Percentiles rank a stretch among this genome's conserved stretches.
Conservation (phyloP, 2,797 vertebrate genomes). For the Pangasius krempfi region DNA sequence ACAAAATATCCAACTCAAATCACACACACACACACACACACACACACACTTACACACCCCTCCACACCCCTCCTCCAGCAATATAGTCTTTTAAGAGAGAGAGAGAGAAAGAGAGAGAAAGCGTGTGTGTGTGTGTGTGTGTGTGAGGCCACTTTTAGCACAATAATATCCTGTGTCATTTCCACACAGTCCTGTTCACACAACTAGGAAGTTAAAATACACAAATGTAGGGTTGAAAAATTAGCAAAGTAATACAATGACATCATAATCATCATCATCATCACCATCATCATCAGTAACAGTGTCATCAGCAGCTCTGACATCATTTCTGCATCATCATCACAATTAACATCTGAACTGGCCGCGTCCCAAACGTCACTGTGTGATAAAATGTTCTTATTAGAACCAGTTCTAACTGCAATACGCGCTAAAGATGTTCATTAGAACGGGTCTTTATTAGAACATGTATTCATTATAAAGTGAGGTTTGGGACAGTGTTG, state of each 20-base stretch:
- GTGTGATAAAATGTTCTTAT: background rate
- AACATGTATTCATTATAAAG: background rate
- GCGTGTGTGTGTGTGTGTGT: background rate
- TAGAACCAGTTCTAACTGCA: background rate
- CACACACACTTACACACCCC: background rate
- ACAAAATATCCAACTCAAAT: conserved; percentile 4
- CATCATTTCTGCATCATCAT: background rate
- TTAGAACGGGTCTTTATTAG: background rate
- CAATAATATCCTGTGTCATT: background rate
- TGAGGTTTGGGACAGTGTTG: background rate
- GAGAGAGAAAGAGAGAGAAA: background rate
- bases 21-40: background rate
- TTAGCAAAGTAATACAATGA: conserved; percentile 3
- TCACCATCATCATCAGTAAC: background rate
- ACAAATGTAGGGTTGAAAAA: background rate
- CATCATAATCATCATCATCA: background rate
- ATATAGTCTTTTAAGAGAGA: background rate
- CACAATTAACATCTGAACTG: background rate
- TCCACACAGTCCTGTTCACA: background rate
- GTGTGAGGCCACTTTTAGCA: background rate
- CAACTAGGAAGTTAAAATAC: background rate
- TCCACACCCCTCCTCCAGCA: background rate
- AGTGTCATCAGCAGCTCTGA: background rate
- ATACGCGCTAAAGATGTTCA: background rate
- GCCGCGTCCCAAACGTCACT: background rate